A percentile compares a stretch with the other conserved stretches of the same genome.
Evolutionary conservation across 2,113 vertebrate species (phyloP).

Genomic region (Ardeotis arabs): DNA sequence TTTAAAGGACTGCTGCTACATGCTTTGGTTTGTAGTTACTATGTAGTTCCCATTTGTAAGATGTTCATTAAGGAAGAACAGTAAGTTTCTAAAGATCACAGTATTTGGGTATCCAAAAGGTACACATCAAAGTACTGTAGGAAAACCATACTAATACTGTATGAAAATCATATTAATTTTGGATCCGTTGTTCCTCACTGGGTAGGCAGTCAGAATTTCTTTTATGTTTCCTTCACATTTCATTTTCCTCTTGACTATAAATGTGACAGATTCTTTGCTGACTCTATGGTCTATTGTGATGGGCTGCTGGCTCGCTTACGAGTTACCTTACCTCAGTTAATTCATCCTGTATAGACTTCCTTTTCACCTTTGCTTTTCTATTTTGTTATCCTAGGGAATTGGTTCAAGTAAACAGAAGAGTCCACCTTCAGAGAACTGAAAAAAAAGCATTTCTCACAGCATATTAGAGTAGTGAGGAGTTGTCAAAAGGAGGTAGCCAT

Average conservation of each 20-base stretch:
- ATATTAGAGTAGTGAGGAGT: neutral
- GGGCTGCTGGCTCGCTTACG: neutral
- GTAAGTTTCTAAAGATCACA: neutral
- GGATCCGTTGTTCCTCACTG: neutral
- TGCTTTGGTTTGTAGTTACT: neutral
- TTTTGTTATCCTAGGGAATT: neutral
- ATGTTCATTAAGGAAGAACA: neutral
- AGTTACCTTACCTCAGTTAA: neutral
- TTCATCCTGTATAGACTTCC: neutral
- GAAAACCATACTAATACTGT: neutral
- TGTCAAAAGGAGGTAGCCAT: neutral
- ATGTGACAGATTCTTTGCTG: conserved; percentile 11
- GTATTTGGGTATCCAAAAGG: neutral
- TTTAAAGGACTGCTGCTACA: neutral
- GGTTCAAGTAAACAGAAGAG: neutral
- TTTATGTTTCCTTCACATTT: neutral
- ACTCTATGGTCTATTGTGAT: neutral
- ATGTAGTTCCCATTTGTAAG: neutral
- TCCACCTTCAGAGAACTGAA: neutral
- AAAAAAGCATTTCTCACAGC: neutral
- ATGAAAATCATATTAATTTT: neutral
- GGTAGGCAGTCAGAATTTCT: neutral
- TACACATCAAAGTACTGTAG: neutral
- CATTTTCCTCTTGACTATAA: conserved; percentile 3
- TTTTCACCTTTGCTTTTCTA: conserved; percentile 28